Base-by-base conservation (phyloP, 2,888 invertebrate genomes). In the Ceraclea dissimilis region DNA sequence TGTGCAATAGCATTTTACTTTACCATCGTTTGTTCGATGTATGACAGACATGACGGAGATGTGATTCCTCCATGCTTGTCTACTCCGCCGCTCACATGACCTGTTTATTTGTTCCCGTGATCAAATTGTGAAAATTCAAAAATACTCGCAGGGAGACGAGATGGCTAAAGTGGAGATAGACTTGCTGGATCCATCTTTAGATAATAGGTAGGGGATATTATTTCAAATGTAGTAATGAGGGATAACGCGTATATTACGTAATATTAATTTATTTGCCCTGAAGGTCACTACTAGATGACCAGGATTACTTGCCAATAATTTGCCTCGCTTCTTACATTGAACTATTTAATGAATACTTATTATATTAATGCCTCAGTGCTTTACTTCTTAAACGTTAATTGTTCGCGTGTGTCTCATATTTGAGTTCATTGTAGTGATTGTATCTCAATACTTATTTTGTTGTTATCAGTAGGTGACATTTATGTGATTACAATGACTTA, bases 91-190 rank as follows among this genome's bases (percentile, higher is more conserved):
- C 60, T 84, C 84, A 84, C 84, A 84, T 84, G 84, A 84, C 83
- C 83, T 74, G 75, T 77, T 74, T 78, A 77, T 79, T 82, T 83
- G 83, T 82, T 79, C 84, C 83, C 83, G 83, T 84, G 84, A 84
- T 80, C 83, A 82, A 79, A 75, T 79, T 50, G 77, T 75, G 76
- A 73, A 80, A 81, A 80, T 80, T 81, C 79, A 80, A 80, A 81
- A 81, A 79, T 78, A 78, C 76, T 74, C 63, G 13, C 39, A 13
- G 5, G 39, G 39, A 58, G 62, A 70, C 70, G 72, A 71, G 74
- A 62, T 60, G 62, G 54, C 58, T 60, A 63, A 76, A 74, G 71
- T 73, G 62, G 68, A 71, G 70, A 77, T 80, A 76, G 82, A 81
- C 70, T 73, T 81, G 65, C 72, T 81, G 67, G 82, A 83, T 68